phyloP scores from a whole-genome alignment of 2,888 invertebrate species.

The Tipula unca region DNA sequence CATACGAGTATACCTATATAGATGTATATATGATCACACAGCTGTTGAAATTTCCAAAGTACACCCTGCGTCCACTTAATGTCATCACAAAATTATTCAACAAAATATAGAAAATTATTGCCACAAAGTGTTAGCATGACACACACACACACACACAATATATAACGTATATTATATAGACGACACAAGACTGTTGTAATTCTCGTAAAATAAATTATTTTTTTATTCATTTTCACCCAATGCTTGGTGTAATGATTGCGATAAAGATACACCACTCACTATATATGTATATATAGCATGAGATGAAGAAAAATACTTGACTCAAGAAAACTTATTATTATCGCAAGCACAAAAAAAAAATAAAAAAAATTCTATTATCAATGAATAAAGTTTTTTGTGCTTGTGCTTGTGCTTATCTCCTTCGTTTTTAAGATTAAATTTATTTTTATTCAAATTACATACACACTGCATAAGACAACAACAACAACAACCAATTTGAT shows the following conservation, averaged over 20 bases:
- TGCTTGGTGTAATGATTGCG: not conserved
- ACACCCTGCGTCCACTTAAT: not conserved
- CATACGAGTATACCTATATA: not conserved
- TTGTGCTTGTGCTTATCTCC: not conserved
- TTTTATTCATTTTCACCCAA: not conserved
- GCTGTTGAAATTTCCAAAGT: not conserved
- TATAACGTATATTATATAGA: not conserved
- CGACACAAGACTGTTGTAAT: not conserved
- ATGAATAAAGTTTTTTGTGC: not conserved
- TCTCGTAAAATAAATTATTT: not conserved
- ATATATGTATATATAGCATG: not conserved
- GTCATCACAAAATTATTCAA: not conserved
- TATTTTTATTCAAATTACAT: slow-evolving; percentile 8
- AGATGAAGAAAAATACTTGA: not conserved
- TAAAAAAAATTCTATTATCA: not conserved
- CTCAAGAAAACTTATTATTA: not conserved
- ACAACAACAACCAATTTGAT: not conserved
- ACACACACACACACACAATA: not conserved
- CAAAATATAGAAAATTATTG: not conserved
- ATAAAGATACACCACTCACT: not conserved
- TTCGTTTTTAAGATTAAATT: not conserved
- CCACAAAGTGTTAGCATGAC: not conserved
- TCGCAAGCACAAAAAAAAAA: not conserved
- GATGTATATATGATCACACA: not conserved
- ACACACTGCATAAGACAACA: not conserved